Base-by-base conservation (phyloP, 2,113 vertebrate genomes). In the Lichenostomus cassidix region DNA sequence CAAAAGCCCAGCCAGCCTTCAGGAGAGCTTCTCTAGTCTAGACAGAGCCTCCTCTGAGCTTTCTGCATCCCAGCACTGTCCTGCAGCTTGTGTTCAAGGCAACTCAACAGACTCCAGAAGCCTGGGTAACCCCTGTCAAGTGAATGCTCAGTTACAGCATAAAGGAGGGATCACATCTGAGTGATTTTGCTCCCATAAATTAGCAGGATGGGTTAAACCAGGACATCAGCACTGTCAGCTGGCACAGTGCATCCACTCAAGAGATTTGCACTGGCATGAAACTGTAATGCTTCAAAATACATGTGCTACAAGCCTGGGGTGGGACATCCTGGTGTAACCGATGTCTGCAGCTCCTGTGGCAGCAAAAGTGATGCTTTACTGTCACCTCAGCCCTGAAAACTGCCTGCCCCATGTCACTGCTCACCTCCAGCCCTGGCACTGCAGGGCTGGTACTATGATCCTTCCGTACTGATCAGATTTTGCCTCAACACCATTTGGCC, bases 381-480 rank as follows among this genome's bases (percentile, higher is more conserved):
- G 46, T 17, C 4, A 7, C 2, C 44, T 44, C 41, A 33, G 73
- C 35, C 55, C 25, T 1, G 0, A 56, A 63, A 47, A 22, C 44
- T 79, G 18, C 46, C 44, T 42, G 73, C 62, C 42, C 16, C 4
- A 2, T 0, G 1, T 33, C 33, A 1, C 41, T 11, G 28, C 74
- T 39, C 55, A 41, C 25, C 60, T 22, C 41, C 69, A 49, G 52
- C 67, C 39, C 68, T 3, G 4, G 49, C 2, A 3, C 8, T 3
- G n/a, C 52, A 33, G 35, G n/a, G 9, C n/a, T 12, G 1, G 31
- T 14, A 7, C 35, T 3, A 1, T 2, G 19, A 33, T 49, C 11
- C 23, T 13, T 33, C 68, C 0, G 0, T 12, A 28, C 27, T 9
- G 1, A 15, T 17, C 1, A 1, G 20, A 14, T 31, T 8, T 5